These are phyloP conservation scores for Neoniphon sammara DNA, from an alignment of 2,797 vertebrate genomes.

Conservation along the genomic window DNA sequence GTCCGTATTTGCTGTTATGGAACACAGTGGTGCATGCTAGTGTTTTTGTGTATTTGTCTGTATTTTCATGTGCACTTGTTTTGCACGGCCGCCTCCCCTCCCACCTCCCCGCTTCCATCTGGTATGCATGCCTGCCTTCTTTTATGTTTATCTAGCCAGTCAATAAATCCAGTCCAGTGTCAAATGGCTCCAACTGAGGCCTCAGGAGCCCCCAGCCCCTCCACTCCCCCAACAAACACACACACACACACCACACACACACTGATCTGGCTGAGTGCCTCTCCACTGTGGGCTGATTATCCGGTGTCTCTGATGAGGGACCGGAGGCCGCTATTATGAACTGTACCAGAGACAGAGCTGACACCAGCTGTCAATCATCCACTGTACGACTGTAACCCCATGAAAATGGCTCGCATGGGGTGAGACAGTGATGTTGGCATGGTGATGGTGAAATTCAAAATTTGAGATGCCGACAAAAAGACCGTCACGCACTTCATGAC, in stretches of 20 bases:
- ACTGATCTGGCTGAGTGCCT: slow-evolving; percentile 65
- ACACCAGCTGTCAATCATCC: slow-evolving; percentile 68
- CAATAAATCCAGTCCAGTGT: slow-evolving; percentile 58
- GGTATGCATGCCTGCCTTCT: slow-evolving; percentile 1
- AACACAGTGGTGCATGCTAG: neutral
- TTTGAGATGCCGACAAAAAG: neutral
- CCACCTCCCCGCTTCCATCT: neutral
- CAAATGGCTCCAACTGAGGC: slow-evolving; percentile 42
- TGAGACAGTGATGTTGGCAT: slow-evolving; percentile 5
- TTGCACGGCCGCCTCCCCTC: neutral
- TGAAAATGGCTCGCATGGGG: slow-evolving; percentile 36
- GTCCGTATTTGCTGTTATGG: neutral
- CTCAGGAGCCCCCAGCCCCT: slow-evolving; percentile 11
- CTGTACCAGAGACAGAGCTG: slow-evolving; percentile 45
- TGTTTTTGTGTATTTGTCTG: neutral
- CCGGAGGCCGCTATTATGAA: slow-evolving; percentile 62
- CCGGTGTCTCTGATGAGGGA: slow-evolving; percentile 63
- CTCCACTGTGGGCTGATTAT: slow-evolving; percentile 57
- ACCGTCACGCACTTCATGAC: neutral
- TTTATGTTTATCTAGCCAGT: slow-evolving; percentile 50
- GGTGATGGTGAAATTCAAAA: neutral
- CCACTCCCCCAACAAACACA: slow-evolving; percentile 28
- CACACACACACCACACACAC: slow-evolving; percentile 1
- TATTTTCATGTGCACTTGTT: slow-evolving; percentile 11
- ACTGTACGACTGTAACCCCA: slow-evolving; percentile 41